phyloP scores from a whole-genome alignment of 2,888 invertebrate species.

The Drosophila incognita region DNA sequence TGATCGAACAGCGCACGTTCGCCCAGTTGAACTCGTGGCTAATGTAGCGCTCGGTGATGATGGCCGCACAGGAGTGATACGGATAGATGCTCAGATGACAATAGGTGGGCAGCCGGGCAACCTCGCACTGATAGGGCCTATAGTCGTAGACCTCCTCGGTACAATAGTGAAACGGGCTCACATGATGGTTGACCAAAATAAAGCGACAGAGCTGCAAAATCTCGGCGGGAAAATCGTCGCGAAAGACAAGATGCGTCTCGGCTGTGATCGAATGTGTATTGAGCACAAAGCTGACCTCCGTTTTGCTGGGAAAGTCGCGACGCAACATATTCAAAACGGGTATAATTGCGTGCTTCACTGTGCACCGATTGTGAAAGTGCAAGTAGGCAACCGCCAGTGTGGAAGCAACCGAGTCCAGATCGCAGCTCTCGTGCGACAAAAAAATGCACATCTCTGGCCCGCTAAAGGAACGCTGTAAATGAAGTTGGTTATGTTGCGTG shows the following conservation, averaged over 20 bases:
- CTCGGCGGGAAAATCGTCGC: conserved; percentile 51
- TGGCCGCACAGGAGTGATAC: conserved; percentile 49
- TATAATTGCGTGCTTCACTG: conserved; percentile 18
- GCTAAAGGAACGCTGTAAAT: conserved; percentile 33
- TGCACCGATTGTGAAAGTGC: conserved; percentile 29
- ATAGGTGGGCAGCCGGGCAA: conserved; percentile 38
- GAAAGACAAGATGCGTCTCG: conserved; percentile 48
- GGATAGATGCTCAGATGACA: conserved; percentile 44
- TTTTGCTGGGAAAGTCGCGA: conserved; percentile 40
- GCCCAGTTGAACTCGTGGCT: conserved; percentile 16
- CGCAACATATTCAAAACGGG: conserved; percentile 60
- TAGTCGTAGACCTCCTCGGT: conserved; percentile 56
- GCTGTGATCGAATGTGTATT: conserved; percentile 22
- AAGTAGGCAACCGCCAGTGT: conserved; percentile 54
- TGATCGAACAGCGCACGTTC: conserved; percentile 7
- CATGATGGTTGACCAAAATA: conserved; percentile 59
- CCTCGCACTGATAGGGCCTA: conserved; percentile 34
- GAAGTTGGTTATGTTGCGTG: not conserved
- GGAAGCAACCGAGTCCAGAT: conserved; percentile 59
- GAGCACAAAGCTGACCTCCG: conserved; percentile 49
- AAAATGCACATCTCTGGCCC: conserved; percentile 30
- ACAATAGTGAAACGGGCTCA: conserved; percentile 49
- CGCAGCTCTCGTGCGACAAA: conserved; percentile 55
- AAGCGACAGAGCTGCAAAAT: conserved; percentile 46
- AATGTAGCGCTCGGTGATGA: conserved; percentile 36